phyloP scores from a whole-genome alignment of 1,140 invertebrate genomes.

The Bombus huntii region DNA sequence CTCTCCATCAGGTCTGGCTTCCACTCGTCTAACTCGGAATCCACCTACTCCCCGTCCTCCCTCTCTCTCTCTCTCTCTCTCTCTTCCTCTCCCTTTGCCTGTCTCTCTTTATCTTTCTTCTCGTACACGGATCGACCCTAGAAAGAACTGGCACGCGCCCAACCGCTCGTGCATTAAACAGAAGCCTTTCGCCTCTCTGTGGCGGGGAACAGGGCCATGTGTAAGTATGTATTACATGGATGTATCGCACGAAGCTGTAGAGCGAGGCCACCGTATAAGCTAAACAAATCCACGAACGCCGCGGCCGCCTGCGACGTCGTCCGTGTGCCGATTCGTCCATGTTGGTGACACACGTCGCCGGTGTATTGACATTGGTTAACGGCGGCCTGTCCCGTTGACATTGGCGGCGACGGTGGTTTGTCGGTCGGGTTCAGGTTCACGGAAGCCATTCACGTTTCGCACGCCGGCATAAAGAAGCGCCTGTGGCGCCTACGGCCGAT shows the following conservation, averaged over 20 bases:
- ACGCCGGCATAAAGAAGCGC: constrained; percentile 49
- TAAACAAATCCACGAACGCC: constrained; percentile 63
- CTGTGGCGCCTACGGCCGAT: constrained; percentile 43
- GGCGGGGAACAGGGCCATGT: not conserved
- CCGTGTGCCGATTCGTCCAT: constrained; percentile 34
- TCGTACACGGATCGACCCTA: not conserved
- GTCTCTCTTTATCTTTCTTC: not conserved
- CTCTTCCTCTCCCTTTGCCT: not conserved
- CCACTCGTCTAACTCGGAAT: constrained; percentile 16
- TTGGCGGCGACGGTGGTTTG: constrained; percentile 45
- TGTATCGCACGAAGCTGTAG: not conserved
- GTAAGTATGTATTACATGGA: constrained; percentile 27
- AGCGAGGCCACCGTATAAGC: constrained; percentile 45
- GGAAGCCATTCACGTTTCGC: constrained; percentile 54
- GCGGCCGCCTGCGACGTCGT: not conserved
- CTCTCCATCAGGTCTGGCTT: constrained; percentile 13
- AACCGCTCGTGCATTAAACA: constrained; percentile 44
- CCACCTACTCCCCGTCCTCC: constrained; percentile 11
- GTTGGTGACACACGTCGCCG: constrained; percentile 15
- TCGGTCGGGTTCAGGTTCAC: constrained; percentile 53
- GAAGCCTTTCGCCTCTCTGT: constrained; percentile 32
- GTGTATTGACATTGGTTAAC: constrained; percentile 47
- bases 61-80: not conserved
- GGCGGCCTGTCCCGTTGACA: constrained; percentile 47
- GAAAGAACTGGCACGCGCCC: constrained; percentile 56